Evolutionary conservation across 2,797 vertebrate genomes (phyloP).

Genomic region (Squalus acanthias): DNA sequence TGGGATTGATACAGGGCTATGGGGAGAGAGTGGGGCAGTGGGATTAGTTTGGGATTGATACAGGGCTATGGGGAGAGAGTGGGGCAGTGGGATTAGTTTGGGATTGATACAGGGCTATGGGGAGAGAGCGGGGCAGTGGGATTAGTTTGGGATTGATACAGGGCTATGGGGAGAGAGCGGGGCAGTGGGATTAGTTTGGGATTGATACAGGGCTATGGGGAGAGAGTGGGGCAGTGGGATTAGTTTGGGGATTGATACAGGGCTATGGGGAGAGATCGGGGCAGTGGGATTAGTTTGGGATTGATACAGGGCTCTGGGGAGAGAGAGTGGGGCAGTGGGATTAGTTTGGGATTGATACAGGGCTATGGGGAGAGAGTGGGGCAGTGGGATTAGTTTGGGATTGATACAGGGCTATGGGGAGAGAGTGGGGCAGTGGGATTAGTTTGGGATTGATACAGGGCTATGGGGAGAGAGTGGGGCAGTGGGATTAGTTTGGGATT

Average conservation of each 20-base stretch:
- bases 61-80: not conserved
- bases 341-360: not conserved
- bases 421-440: not conserved
- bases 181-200: not conserved
- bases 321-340: not conserved
- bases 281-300: not conserved
- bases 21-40: not conserved
- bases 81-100: not conserved
- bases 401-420: not conserved
- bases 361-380: not conserved
- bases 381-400: not conserved
- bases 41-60: not conserved
- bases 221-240: not conserved
- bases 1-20: not conserved
- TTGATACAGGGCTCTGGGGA: not conserved
- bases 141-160: not conserved
- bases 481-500: too few species aligned
- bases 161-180: not conserved
- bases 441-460: not conserved
- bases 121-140: too few species aligned
- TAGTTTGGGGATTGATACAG: not conserved
- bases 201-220: not conserved
- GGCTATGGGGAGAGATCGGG: not conserved
- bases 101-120: not conserved
- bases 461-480: too few species aligned